Base-by-base conservation (phyloP, 2,888 invertebrate genomes). In the Clitarchus hookeri region DNA sequence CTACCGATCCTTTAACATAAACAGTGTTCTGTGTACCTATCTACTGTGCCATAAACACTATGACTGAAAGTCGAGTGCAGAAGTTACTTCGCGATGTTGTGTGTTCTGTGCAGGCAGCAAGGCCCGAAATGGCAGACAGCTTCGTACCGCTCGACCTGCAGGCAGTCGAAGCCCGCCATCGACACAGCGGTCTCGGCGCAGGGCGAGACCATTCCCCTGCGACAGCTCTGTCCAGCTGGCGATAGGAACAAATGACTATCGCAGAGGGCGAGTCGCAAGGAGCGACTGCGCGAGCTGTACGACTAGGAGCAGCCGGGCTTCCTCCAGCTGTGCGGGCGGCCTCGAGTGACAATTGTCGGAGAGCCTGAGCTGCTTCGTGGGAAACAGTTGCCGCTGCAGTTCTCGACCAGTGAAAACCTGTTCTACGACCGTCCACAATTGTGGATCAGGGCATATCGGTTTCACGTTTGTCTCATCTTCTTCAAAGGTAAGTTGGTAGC, bases 131-230 rank as follows among this genome's bases (percentile, higher is more conserved):
- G 82, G 82, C 82, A 26, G 83, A 25, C 85, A 12, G 48, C 65
- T 11, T 65, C 65, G 65, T 48, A 48, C 48, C 48, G 48, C 48
- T 48, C 65, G n/a, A 85, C 65, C 36, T 27, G 65, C 44, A 27
- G 84, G 12, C 86, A 85, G 78, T 86, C 85, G 85, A 79, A 83
- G 44, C 86, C 86, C n/a, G 86, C 86, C 53, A 87, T 88, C 11
- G 88, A 88, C 82, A 88, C 88, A 8, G 88, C 87, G 9, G 88
- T 88, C 13, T 87, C 86, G 11, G 87, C 87, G 9, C 87, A 84
- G 16, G 88, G 88, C 6, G 88, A 88, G 54, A 87, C 87, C 44
- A 87, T 88, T 44, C 87, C 88, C 2, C 85, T 88, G 23, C 54
- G 86, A 44, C 65, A 83, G n/a, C 25, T 87, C 0, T 79, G 83